phyloP scores from a whole-genome alignment of 64 coral and sea anemone genomes.

The Porites australiensis region DNA sequence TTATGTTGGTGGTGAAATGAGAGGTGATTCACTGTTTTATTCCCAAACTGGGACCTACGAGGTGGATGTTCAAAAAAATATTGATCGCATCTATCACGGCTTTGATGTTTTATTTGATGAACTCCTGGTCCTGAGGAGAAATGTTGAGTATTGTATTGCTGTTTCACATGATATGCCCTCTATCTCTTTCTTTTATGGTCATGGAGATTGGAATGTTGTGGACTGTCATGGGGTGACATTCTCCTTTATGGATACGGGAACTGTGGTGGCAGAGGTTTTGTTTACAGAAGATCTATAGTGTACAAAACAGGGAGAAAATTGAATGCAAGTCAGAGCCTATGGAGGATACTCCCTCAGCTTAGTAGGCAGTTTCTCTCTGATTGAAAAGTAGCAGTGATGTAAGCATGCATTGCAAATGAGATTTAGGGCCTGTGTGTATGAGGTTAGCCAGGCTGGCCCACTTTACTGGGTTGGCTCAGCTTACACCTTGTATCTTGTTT shows the following conservation, averaged over 20 bases:
- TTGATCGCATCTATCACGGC: background rate
- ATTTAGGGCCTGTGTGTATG: no score
- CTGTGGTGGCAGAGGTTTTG: background rate
- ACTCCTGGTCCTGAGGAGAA: background rate
- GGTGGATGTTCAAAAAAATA: background rate
- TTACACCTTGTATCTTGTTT: no score
- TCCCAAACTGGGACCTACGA: background rate
- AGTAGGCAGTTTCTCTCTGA: no score
- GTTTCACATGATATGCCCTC: background rate
- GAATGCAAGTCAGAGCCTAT: no score
- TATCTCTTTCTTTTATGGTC: background rate
- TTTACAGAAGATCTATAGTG: background rate
- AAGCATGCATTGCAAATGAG: no score
- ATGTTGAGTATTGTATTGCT: background rate
- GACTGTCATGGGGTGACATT: background rate
- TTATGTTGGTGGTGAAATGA: background rate
- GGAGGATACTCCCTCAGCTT: no score
- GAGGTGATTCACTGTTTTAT: background rate
- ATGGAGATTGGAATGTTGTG: background rate
- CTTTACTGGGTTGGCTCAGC: no score
- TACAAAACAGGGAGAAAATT: background rate
- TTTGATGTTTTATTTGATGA: slow-evolving; percentile 16
- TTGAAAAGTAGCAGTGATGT: no score
- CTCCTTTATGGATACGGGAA: background rate
- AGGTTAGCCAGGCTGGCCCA: no score